Evolutionary conservation across 2,797 vertebrate species (phyloP).

Genomic region (Nannoperca australis): DNA sequence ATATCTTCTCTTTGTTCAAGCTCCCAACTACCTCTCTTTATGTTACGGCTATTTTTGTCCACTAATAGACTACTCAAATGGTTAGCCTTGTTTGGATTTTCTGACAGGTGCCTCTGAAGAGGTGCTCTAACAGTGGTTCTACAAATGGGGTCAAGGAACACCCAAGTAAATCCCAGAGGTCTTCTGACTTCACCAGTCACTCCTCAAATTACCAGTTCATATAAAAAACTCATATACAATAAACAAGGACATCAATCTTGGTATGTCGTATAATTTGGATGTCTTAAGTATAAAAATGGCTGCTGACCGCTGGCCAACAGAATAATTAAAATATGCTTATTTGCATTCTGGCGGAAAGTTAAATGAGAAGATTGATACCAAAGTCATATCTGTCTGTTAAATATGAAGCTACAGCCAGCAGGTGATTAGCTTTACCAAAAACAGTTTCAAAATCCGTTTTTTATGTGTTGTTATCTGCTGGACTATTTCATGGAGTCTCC

Average conservation of each 20-base stretch:
- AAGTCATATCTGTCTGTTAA: not conserved
- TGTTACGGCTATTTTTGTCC: constrained; percentile 10
- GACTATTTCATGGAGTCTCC: too few species aligned
- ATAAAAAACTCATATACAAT: not conserved
- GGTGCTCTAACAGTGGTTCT: not conserved
- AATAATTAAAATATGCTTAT: not conserved
- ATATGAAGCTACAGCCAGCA: too few species aligned
- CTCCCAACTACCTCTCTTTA: constrained; percentile 1
- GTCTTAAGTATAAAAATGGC: not conserved
- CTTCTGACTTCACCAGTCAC: constrained; percentile 2
- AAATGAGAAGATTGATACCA: too few species aligned
- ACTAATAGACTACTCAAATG: constrained; percentile 30
- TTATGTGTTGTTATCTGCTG: too few species aligned
- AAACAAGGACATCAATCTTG: not conserved
- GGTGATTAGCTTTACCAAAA: too few species aligned
- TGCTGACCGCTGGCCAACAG: not conserved
- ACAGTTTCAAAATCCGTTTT: too few species aligned
- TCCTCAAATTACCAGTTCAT: not conserved
- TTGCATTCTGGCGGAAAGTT: not conserved
- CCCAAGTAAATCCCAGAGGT: not conserved
- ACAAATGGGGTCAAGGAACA: constrained; percentile 18
- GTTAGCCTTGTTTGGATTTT: constrained; percentile 16
- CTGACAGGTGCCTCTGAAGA: constrained; percentile 34
- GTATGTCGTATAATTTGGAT: not conserved
- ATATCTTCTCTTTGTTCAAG: constrained; percentile 35